phyloP scores from a whole-genome alignment of 2,113 vertebrate species.

The Mugil cephalus region DNA sequence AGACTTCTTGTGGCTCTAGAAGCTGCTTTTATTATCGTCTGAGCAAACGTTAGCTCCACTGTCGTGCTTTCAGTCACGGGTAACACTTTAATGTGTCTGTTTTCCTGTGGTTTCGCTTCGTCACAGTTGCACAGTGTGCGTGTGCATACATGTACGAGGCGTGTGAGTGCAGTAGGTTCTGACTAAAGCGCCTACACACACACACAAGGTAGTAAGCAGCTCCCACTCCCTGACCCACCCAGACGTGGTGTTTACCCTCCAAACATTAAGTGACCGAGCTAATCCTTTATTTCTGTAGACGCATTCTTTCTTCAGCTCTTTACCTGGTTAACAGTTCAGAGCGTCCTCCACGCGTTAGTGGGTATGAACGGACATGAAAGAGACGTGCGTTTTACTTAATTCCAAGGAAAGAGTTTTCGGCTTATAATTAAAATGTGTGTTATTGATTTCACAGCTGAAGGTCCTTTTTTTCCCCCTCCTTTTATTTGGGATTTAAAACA shows the following conservation, averaged over 20 bases:
- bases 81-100: background rate
- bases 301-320: background rate
- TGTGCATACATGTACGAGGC: slow-evolving; percentile 39
- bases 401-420: too few species aligned
- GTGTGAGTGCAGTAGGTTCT: slow-evolving; percentile 3
- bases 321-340: background rate
- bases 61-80: background rate
- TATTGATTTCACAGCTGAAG: too few species aligned
- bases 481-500: too few species aligned
- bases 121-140: background rate
- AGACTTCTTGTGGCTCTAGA: background rate
- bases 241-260: slow-evolving; percentile 37
- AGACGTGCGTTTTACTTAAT: too few species aligned
- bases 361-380: background rate
- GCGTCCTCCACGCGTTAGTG: background rate
- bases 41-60: background rate
- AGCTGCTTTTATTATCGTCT: slow-evolving; percentile 23
- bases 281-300: background rate
- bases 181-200: background rate
- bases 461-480: too few species aligned
- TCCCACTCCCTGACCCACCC: slow-evolving; percentile 42
- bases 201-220: background rate
- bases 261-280: slow-evolving; percentile 27
- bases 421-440: too few species aligned
- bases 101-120: slow-evolving; percentile 18